These are phyloP conservation scores for Hydropsyche betteni DNA, from an alignment of 2,888 invertebrate genomes.

Conservation along the genomic window DNA sequence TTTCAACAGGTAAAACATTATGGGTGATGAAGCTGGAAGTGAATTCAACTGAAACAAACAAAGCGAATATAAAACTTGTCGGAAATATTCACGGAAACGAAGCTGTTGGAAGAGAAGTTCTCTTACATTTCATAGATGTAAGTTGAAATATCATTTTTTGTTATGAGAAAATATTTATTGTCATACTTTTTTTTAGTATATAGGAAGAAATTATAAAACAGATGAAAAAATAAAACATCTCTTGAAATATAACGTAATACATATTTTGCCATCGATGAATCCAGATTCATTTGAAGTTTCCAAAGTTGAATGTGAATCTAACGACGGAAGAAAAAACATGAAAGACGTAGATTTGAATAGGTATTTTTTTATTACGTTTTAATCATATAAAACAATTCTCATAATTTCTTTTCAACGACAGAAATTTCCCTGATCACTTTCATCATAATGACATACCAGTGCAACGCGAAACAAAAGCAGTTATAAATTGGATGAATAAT, in stretches of 20 bases:
- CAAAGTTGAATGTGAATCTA: slow-evolving; percentile 54
- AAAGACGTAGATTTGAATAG: slow-evolving; percentile 63
- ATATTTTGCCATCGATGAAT: slow-evolving; percentile 79
- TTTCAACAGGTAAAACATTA: slow-evolving; percentile 62
- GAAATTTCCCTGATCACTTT: slow-evolving; percentile 71
- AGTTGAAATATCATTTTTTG: slow-evolving; percentile 9
- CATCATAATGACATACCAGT: slow-evolving; percentile 57
- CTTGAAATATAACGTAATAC: slow-evolving; percentile 73
- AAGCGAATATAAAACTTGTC: slow-evolving; percentile 74
- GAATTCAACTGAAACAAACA: slow-evolving; percentile 55
- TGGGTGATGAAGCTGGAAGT: slow-evolving; percentile 67
- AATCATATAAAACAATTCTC: not conserved
- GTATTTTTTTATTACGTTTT: slow-evolving; percentile 34
- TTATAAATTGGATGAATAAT: slow-evolving; percentile 68
- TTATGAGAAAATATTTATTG: slow-evolving; percentile 14
- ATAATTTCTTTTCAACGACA: slow-evolving; percentile 16
- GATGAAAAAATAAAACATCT: slow-evolving; percentile 66
- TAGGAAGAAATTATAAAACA: slow-evolving; percentile 60
- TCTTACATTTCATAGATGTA: slow-evolving; percentile 67
- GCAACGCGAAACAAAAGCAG: slow-evolving; percentile 68
- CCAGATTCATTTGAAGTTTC: slow-evolving; percentile 73
- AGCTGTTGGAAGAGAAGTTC: slow-evolving; percentile 72
- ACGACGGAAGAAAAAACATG: slow-evolving; percentile 55
- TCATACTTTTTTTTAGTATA: slow-evolving; percentile 58
- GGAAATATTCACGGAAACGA: slow-evolving; percentile 81